Base-by-base conservation (phyloP, 2,113 vertebrate genomes). In the Callipepla californica region DNA sequence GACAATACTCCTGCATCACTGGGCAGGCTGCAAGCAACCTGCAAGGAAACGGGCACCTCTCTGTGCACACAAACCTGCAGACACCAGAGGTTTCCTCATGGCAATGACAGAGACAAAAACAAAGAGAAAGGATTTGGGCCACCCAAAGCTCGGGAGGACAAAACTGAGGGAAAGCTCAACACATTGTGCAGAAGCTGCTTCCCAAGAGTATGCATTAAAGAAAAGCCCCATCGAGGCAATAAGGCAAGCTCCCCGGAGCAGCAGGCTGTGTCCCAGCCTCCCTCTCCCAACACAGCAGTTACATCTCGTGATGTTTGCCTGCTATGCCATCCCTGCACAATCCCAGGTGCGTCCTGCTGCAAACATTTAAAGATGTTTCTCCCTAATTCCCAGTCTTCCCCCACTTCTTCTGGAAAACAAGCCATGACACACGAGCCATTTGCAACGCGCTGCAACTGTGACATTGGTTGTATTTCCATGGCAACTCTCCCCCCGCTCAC, bases 381-480 rank as follows among this genome's bases (percentile, higher is more conserved):
- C 67, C 91, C 85, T 59, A 69, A 93, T 91, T 94, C 88, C 40
- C 4, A 0, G 36, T 70, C 79, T 75, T 81, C 51, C 74, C 74
- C 65, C 0, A 7, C 74, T 90, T 78, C 93, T 87, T 32, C 77
- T 87, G 77, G 74, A 96, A 93, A 96, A 95, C 76, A 92, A 97
- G 94, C 95, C 93, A 65, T 85, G 94, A 94, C 92, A 95, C 83
- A 89, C 0, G 65, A 95, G 93, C 87, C 87, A 74, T 89, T 96
- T 66, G 66, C 89, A 86, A 69, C 0, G 11, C 8, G 7, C 32
- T 21, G 78, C 93, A 48, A 67, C 88, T 74, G 28, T 93, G 90
- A 90, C 91, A 93, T 36, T 50, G 69, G 77, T 51, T 78, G 76
- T 3, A 96, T 96, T 96, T 96, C 95, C 95, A 95, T 95, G 85